Evolutionary conservation across 2,888 invertebrate species (phyloP).

Genomic region (Mimumesa dahlbomi): DNA sequence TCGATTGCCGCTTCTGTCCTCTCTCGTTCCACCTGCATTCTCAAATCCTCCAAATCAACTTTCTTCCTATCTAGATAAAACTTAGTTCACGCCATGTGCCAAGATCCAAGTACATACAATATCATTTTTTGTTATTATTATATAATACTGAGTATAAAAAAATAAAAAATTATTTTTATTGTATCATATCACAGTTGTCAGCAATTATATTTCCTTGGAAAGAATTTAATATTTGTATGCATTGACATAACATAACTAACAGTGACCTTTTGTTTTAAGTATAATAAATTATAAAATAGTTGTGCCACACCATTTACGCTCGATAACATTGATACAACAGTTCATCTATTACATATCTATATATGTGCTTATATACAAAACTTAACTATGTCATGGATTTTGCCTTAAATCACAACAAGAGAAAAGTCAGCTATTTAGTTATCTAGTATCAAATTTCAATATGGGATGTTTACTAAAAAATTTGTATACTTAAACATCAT

Average conservation of each 20-base stretch:
- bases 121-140: slow-evolving; percentile 46
- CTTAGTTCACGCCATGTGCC: slow-evolving; percentile 66
- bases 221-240: slow-evolving; percentile 16
- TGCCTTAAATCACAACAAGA: slow-evolving; percentile 21
- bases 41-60: slow-evolving; percentile 69
- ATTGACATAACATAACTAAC: slow-evolving; percentile 13
- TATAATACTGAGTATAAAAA: slow-evolving; percentile 59
- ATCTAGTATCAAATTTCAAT: slow-evolving; percentile 28
- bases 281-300: slow-evolving; percentile 52
- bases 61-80: slow-evolving; percentile 60
- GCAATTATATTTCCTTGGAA: slow-evolving; percentile 21
- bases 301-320: slow-evolving; percentile 19
- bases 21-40: slow-evolving; percentile 73
- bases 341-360: slow-evolving; percentile 20
- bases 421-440: slow-evolving; percentile 29
- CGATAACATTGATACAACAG: slow-evolving; percentile 28
- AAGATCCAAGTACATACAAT: slow-evolving; percentile 53
- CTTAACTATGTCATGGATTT: slow-evolving; percentile 50
- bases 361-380: slow-evolving; percentile 39
- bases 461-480: slow-evolving; percentile 18
- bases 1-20: slow-evolving; percentile 64
- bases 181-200: slow-evolving; percentile 57
- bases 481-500: slow-evolving; percentile 17
- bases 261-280: slow-evolving; percentile 36
- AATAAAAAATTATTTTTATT: slow-evolving; percentile 56